Evolutionary conservation across 2,113 vertebrate species (phyloP).

Genomic region (Dipodomys ordii): DNA sequence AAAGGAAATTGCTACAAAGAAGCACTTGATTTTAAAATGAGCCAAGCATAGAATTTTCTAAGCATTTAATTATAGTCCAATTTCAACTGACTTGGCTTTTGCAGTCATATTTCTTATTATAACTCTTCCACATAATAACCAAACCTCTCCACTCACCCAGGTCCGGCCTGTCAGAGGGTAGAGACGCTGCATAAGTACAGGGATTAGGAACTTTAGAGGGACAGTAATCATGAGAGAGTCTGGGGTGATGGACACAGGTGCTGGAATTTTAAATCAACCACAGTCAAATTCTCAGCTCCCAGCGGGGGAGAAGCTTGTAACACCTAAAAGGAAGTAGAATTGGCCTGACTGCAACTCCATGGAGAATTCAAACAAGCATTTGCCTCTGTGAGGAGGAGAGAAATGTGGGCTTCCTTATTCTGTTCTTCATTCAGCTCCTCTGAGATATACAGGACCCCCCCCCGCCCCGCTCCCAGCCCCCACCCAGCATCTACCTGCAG

Average conservation of each 20-base stretch:
- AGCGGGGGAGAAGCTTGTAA: rapidly evolving
- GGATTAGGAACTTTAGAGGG: slow-evolving; percentile 86
- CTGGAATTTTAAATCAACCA: slow-evolving; percentile 77
- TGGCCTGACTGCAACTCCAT: slow-evolving; percentile 25
- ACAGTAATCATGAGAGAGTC: slow-evolving; percentile 72
- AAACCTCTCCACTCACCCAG: slow-evolving; percentile 84
- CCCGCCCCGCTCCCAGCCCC: too few species aligned
- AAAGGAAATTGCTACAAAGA: slow-evolving; percentile 98
- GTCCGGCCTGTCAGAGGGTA: slow-evolving; percentile 83
- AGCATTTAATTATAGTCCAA: slow-evolving; percentile 97
- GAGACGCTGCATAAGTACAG: slow-evolving; percentile 77
- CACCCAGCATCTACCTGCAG: neutral
- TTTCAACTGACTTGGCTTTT: slow-evolving; percentile 93
- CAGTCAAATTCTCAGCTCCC: slow-evolving; percentile 71
- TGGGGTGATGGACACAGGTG: slow-evolving; percentile 75
- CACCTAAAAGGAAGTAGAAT: slow-evolving; percentile 44
- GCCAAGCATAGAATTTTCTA: slow-evolving; percentile 94
- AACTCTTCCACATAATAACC: slow-evolving; percentile 90
- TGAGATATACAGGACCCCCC: neutral
- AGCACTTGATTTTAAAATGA: slow-evolving; percentile 97
- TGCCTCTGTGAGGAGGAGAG: neutral
- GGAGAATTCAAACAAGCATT: slow-evolving; percentile 35
- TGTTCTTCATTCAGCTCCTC: neutral
- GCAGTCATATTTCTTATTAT: slow-evolving; percentile 90
- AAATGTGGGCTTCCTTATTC: neutral